Conservation (phyloP, 2,113 vertebrate genomes). For the Oreocharis arfaki region DNA sequence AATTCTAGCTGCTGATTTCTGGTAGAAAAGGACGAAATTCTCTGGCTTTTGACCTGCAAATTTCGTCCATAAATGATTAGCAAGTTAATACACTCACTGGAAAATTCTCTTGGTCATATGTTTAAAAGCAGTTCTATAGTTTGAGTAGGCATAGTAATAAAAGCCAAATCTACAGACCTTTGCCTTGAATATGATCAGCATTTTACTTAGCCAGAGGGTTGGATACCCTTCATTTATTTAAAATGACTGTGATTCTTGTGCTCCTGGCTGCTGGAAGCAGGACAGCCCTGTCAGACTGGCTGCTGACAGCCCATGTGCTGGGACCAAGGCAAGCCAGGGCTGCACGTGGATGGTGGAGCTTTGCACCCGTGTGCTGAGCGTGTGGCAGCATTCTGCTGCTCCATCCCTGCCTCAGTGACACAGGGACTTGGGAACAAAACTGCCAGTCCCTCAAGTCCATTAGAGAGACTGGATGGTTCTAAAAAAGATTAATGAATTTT, state of each 20-base stretch:
- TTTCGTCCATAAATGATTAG: neutral
- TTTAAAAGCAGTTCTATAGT: neutral
- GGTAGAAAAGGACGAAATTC: neutral
- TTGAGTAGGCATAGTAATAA: neutral
- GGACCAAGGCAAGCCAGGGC: neutral
- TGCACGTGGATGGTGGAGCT: neutral
- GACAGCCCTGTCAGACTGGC: neutral
- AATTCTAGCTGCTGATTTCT: neutral
- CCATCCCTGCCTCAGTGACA: neutral
- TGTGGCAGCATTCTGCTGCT: neutral
- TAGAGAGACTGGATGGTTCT: neutral
- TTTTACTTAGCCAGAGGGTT: neutral
- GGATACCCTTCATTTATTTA: neutral
- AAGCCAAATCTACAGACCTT: neutral
- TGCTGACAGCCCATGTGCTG: neutral
- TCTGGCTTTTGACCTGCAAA: neutral
- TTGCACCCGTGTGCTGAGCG: rapidly evolving
- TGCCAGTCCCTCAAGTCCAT: neutral
- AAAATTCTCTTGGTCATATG: neutral
- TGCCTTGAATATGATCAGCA: neutral
- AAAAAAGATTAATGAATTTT: conserved; percentile 18
- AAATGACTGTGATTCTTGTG: neutral
- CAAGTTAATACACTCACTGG: neutral
- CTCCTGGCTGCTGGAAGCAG: neutral
- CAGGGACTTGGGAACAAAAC: neutral